Evolutionary conservation across 2,888 invertebrate genomes (phyloP).

Genomic region (Doris montereyensis): DNA sequence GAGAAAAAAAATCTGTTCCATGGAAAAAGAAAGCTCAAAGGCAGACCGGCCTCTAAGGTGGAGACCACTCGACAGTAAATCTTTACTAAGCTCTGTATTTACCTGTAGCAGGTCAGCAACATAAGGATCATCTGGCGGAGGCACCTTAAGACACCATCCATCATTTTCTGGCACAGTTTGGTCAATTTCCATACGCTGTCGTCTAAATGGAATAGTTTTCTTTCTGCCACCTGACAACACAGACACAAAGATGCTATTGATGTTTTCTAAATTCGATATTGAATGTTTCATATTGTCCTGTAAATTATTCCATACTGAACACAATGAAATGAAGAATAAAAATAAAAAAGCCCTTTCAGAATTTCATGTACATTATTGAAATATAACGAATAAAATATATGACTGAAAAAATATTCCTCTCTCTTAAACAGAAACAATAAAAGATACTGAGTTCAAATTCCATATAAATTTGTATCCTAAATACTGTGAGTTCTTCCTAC

Average conservation of each 20-base stretch:
- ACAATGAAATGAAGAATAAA: not conserved
- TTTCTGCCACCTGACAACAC: conserved; percentile 67
- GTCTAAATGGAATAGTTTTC: conserved; percentile 72
- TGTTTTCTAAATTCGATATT: not conserved
- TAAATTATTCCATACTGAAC: not conserved
- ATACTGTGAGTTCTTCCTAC: not conserved
- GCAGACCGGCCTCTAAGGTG: too few species aligned
- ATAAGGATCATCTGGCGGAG: conserved; percentile 68
- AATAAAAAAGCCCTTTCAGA: not conserved
- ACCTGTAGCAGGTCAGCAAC: conserved; percentile 69
- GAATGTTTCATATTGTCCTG: not conserved
- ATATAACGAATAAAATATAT: not conserved
- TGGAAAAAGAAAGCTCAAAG: too few species aligned
- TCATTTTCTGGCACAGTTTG: conserved; percentile 60
- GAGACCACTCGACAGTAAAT: too few species aligned
- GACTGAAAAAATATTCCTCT: not conserved
- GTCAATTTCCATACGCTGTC: conserved; percentile 73
- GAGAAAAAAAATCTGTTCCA: too few species aligned
- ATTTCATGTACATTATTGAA: not conserved
- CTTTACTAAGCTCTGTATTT: too few species aligned
- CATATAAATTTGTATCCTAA: not conserved
- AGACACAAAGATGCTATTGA: not conserved
- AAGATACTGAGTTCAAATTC: not conserved
- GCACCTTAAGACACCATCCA: conserved; percentile 44
- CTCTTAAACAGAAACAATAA: not conserved